Base-by-base conservation (phyloP, 2,888 invertebrate species). In the Mesorhabditis belari region DNA sequence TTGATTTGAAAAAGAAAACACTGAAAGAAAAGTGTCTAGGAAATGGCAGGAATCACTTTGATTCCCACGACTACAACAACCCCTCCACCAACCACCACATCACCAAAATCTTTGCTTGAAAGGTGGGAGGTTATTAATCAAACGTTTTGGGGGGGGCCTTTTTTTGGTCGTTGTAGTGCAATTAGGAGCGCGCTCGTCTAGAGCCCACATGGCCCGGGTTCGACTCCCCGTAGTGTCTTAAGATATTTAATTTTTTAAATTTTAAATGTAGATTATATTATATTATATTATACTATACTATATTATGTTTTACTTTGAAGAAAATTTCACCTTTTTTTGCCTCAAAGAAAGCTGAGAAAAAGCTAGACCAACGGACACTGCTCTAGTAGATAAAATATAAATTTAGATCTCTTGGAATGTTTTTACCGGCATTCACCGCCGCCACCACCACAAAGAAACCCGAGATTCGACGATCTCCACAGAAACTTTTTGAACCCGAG, bases 21-120 rank as follows among this genome's bases (percentile, higher is more conserved):
- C 49, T 56, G n/a, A 17, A 17, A 49, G 28, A 57, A 19, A 24
- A 21, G 21, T 3, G 19, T 44, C 21, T 28, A n/a, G n/a, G 51
- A 65, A 27, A 63, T 66, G 64, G 54, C 58, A 29, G 65, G 61
- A 26, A 62, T 73, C 6, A 69, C 69, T 23, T 58, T 71, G 1
- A 60, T 67, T 9, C 71, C 73, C 0, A 66, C 70, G 2, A 60
- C 60, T 17, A 66, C 70, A 3, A 71, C 73, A 6, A 73, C 73
- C 0, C 66, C 71, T 4, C 64, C 69, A 3, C 67, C 69, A 4
- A 63, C 67, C 5, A 73, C 71, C 3, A 68, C 65, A 12, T 64
- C 67, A 17, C 62, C 56, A 5, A 49, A 5, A 17, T 19, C 44
- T 57, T 5, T 5, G 21, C 6, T 51, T 29, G 49, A 62, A 54